A percentile compares a stretch with the other conserved stretches of the same genome.
These are phyloP conservation scores for Drosophila auraria DNA, from an alignment of 1,140 invertebrate genomes.

Conservation along the genomic window DNA sequence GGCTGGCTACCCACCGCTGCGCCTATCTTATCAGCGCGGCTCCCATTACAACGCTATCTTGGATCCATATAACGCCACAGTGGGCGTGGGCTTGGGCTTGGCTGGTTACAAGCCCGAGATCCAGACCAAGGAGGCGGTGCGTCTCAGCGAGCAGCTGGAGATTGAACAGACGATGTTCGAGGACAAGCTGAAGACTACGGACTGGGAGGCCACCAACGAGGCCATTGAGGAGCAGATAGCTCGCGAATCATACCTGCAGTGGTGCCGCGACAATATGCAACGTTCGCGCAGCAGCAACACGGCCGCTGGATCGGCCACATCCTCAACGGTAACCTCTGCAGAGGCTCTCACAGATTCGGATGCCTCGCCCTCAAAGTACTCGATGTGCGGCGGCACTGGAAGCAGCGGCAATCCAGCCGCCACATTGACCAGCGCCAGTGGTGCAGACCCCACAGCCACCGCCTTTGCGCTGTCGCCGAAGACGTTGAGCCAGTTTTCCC, in stretches of 20 bases:
- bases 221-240: conserved; percentile 96
- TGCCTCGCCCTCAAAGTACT: conserved; percentile 81
- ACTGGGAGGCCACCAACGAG: conserved; percentile 97
- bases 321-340: conserved; percentile 81
- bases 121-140: conserved; percentile 91
- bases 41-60: conserved; percentile 97
- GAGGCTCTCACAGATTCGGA: conserved; percentile 72
- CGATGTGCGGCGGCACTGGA: conserved; percentile 37
- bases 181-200: conserved; percentile 95
- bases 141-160: conserved; percentile 93
- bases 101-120: conserved; percentile 93
- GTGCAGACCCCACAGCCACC: conserved; percentile 26
- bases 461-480: conserved; percentile 61
- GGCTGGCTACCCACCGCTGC: conserved; percentile 92
- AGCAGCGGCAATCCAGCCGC: conserved; percentile 32
- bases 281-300: conserved; percentile 84
- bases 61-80: conserved; percentile 94
- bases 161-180: conserved; percentile 96
- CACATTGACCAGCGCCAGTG: conserved; percentile 34
- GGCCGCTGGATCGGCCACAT: conserved; percentile 73
- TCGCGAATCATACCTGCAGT: conserved; percentile 95
- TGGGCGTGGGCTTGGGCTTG: conserved; percentile 94
- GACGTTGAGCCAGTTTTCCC: conserved; percentile 60
- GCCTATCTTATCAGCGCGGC: conserved; percentile 95
- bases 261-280: conserved; percentile 91